Evolutionary conservation across 2,113 vertebrate species (phyloP).

Genomic region (Stegostoma tigrinum): DNA sequence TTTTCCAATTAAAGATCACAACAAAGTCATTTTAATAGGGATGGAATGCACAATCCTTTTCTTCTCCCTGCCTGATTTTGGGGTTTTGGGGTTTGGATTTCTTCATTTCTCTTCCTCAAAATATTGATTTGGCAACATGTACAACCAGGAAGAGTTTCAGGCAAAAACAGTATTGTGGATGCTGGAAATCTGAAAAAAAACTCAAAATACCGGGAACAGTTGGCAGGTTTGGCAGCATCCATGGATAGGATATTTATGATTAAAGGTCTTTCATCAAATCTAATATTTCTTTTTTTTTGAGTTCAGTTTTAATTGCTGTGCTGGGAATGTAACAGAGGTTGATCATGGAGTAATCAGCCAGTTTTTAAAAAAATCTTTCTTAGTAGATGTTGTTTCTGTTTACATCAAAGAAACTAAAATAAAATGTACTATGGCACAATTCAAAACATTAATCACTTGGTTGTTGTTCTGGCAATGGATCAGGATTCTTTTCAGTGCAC

Average conservation of each 20-base stretch:
- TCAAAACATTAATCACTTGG: neutral
- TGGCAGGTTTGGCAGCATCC: neutral
- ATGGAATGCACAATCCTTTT: neutral
- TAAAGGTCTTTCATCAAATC: neutral
- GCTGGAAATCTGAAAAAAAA: neutral
- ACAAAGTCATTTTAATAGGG: neutral
- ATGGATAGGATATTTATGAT: neutral
- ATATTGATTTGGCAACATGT: neutral
- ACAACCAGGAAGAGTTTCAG: neutral
- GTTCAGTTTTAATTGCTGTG: neutral
- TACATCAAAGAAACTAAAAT: neutral
- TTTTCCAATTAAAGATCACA: neutral
- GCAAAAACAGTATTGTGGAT: neutral
- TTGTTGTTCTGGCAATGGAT: neutral
- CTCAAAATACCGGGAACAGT: neutral
- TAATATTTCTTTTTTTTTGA: neutral
- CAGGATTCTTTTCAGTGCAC: neutral
- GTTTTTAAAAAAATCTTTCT: neutral
- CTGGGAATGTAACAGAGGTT: neutral
- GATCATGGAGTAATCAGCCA: neutral
- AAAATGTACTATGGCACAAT: neutral
- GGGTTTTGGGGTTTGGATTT: neutral
- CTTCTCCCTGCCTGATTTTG: no score
- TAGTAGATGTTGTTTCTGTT: neutral
- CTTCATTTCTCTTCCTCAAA: neutral